phyloP scores from a whole-genome alignment of 2,797 vertebrate species.

The Denticeps clupeoides region DNA sequence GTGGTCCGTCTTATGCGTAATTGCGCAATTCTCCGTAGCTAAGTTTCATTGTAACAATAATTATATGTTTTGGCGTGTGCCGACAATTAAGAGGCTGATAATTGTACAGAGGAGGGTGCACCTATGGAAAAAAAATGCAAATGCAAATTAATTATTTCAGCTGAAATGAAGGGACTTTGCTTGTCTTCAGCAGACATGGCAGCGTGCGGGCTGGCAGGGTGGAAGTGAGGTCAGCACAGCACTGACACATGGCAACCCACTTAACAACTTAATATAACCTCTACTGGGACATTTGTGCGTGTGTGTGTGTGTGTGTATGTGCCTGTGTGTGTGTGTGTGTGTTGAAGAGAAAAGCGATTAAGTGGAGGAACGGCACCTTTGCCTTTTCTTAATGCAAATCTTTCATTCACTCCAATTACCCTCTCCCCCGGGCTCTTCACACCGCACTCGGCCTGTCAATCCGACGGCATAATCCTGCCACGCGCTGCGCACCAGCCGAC shows the following conservation, averaged over 20 bases:
- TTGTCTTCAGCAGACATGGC: no score
- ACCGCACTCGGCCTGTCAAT: constrained; percentile 41
- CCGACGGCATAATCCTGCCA: constrained; percentile 34
- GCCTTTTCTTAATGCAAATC: constrained; percentile 48
- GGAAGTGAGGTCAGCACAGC: constrained; percentile 30
- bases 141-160: no score
- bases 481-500: constrained; percentile 14
- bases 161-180: no score
- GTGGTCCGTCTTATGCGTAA: not conserved
- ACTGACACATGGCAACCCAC: constrained; percentile 34
- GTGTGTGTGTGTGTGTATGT: not conserved
- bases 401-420: constrained; percentile 52
- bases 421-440: constrained; percentile 36
- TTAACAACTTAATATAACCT: constrained; percentile 46
- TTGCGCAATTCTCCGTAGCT: not conserved
- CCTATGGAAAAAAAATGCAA: not conserved
- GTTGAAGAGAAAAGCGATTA: constrained; percentile 40
- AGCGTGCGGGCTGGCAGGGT: no score
- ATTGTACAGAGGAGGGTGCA: not conserved
- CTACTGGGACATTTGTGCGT: constrained; percentile 20
- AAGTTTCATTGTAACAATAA: not conserved
- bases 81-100: not conserved
- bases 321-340: no score
- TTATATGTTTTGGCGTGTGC: not conserved
- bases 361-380: constrained; percentile 38